Percentiles rank a stretch among this genome's conserved stretches.
phyloP scores from a whole-genome alignment of 2,888 invertebrate genomes.

The Doris montereyensis region DNA sequence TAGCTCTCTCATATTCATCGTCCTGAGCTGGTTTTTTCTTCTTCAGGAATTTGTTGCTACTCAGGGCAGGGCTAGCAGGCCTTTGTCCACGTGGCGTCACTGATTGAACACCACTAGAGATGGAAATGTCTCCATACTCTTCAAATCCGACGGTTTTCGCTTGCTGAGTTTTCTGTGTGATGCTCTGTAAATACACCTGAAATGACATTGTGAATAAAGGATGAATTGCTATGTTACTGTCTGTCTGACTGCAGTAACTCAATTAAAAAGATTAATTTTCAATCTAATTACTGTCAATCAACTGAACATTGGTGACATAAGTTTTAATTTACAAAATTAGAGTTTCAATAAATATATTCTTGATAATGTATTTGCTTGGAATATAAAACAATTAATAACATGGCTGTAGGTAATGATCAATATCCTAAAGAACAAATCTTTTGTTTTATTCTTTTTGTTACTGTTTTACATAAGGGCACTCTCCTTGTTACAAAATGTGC shows the following conservation, averaged over 20 bases:
- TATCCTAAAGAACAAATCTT: no score
- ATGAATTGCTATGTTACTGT: not conserved
- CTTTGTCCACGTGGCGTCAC: constrained; percentile 45
- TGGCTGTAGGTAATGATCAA: no score
- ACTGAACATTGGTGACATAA: not conserved
- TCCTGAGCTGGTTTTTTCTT: constrained; percentile 49
- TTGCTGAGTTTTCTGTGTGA: constrained; percentile 60
- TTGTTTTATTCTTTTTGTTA: no score
- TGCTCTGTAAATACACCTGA: constrained; percentile 59
- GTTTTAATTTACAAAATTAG: no score
- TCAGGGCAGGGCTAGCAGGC: constrained; percentile 42
- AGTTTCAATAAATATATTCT: no score
- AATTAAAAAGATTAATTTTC: no score
- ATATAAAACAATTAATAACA: no score
- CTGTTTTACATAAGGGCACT: no score
- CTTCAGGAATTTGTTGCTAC: constrained; percentile 61
- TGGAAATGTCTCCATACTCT: constrained; percentile 63
- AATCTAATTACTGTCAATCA: not conserved
- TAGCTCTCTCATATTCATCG: constrained; percentile 10
- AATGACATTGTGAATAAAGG: constrained; percentile 14
- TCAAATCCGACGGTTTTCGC: constrained; percentile 59
- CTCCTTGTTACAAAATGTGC: no score
- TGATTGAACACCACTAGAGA: constrained; percentile 55
- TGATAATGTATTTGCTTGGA: no score
- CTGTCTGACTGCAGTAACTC: no score